Base-by-base conservation (phyloP, 2,888 invertebrate genomes). In the Luffia ferchaultella region DNA sequence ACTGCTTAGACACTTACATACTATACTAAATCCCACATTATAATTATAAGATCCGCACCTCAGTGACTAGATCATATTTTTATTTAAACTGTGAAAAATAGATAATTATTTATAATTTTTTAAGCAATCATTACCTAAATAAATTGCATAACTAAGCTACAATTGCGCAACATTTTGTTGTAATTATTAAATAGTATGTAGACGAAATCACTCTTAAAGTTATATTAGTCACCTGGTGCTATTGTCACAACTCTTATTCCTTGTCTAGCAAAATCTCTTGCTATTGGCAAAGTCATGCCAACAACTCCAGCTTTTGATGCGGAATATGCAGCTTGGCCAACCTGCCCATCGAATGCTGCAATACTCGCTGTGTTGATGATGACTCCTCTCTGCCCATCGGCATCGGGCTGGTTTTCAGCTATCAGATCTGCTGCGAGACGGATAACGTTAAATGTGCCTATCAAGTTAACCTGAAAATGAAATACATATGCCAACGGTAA, bases 351-450 rank as follows among this genome's bases (percentile, higher is more conserved):
- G 67, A 85, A 98, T 0, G 98, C 98, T 2, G 98, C 97, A 1
- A 98, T 88, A 62, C 97, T 97, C 1, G 98, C 94, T 0, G 98
- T 99, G 70, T 98, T 98, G 1, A 99, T 86, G 47, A 99, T 89
- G 1, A 98, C 95, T 2, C 99, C 99, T 46, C 96, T 87, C 65
- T 95, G 92, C 0, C 95, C 95, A 68, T 95, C 92, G 46, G 79
- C 80, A 67, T 96, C 91, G 0, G 95, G 93, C 42, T 89, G 85
- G 69, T 98, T 98, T 61, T 91, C 85, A 12, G 90, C 91, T 67
- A 99, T 96, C 50, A 96, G 62, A 0, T 92, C 93, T 2, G 88
- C 92, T 0, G 93, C 86, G 53, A 98, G 78, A 16, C 98, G 88
- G 48, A 93, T 93, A 0, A 97, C 95, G 74, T 99, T 99, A 73